Conservation (phyloP, 1,140 invertebrate species). For the Temnothorax nylanderi region DNA sequence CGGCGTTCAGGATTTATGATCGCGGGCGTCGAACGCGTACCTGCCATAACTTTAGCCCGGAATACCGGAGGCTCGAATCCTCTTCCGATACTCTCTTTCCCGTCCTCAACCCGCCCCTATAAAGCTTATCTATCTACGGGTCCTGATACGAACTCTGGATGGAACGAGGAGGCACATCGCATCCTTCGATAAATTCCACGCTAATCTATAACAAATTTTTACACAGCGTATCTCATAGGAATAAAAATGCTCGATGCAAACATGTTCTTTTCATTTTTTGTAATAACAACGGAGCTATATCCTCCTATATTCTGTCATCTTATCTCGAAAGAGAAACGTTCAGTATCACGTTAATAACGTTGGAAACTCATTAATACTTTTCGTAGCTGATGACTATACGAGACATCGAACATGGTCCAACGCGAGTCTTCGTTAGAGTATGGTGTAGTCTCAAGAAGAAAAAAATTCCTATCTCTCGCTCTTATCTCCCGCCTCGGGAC, state of each 20-base stretch:
- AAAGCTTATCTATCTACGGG: constrained; percentile 21
- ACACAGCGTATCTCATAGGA: neutral
- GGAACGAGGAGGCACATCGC: neutral
- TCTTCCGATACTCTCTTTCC: constrained; percentile 15
- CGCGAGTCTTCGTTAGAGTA: constrained; percentile 22
- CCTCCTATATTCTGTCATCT: neutral
- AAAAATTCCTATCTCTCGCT: constrained; percentile 50
- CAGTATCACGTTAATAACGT: neutral
- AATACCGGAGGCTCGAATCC: constrained; percentile 13
- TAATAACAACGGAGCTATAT: neutral
- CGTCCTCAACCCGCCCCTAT: neutral
- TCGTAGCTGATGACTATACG: neutral
- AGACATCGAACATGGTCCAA: neutral
- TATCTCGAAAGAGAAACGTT: neutral
- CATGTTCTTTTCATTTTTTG: neutral
- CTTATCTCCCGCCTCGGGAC: constrained; percentile 60
- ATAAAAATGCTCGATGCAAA: neutral
- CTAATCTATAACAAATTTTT: neutral
- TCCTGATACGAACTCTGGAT: neutral
- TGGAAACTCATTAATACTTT: constrained; percentile 22
- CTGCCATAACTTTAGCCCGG: constrained; percentile 2
- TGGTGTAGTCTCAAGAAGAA: constrained; percentile 18
- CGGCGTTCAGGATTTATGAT: constrained; percentile 65
- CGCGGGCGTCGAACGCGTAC: neutral
- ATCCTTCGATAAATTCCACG: neutral